Percentiles rank a stretch among this genome's conserved stretches.
Evolutionary conservation across 2,888 invertebrate species (phyloP).

Genomic region (Loripinus fragilis): DNA sequence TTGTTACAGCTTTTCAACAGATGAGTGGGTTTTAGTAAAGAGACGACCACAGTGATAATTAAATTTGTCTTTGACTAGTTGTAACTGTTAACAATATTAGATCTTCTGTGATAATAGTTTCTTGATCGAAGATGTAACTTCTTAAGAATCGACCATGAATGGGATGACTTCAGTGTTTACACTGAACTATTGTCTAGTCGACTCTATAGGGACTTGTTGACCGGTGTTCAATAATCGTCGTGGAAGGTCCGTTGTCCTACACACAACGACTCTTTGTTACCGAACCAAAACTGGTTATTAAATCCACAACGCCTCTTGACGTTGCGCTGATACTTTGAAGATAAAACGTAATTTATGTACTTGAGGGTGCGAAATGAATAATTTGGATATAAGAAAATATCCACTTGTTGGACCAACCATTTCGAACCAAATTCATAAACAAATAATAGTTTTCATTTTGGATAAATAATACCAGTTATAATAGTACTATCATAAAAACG

Average conservation of each 20-base stretch:
- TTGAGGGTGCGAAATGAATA: no score
- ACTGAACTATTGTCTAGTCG: neutral
- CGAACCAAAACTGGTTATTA: slow-evolving; percentile 13
- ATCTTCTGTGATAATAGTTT: neutral
- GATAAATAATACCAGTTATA: no score
- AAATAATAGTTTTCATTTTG: no score
- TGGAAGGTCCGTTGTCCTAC: slow-evolving; percentile 1
- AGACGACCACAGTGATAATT: neutral
- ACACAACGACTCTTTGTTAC: neutral
- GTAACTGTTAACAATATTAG: slow-evolving; percentile 9
- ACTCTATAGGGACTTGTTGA: neutral
- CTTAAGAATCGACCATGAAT: neutral
- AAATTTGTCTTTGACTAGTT: neutral
- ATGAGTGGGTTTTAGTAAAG: neutral
- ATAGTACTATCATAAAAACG: no score
- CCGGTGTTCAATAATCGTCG: neutral
- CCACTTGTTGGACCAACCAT: no score
- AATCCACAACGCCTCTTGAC: neutral
- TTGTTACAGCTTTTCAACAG: slow-evolving; percentile 6
- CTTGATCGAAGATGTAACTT: slow-evolving; percentile 11
- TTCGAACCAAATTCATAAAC: no score
- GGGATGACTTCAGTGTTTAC: neutral
- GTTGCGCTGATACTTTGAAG: no score
- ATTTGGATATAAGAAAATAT: no score
- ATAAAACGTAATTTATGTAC: no score